Base-by-base conservation (phyloP, 2,113 vertebrate genomes). In the Pomatorhinus ruficollis region DNA sequence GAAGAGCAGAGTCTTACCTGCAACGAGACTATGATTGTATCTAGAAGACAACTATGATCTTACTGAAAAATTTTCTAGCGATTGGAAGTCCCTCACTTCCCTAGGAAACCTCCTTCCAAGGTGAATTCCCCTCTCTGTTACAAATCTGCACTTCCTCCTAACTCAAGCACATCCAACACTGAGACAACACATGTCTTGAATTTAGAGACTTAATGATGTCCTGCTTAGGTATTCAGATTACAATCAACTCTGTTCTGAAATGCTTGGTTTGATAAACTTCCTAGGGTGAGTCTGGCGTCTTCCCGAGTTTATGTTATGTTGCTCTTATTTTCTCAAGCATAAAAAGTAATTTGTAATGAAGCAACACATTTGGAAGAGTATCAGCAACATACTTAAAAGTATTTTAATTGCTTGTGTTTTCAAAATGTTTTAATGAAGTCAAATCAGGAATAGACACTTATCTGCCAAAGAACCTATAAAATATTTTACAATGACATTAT, bases 401-500 rank as follows among this genome's bases (percentile, higher is more conserved):
- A 84, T 70, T 80, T 90, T 61, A 89, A 93, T 97, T 93, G 61
- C 69, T 39, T 88, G 31, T 59, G 42, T 87, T 83, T 92, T 91
- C 87, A 93, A 91, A 79, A 88, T 0, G 22, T 91, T 83, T 68
- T 95, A 97, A 93, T 87, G 93, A 89, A 97, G 49, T 92, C 72
- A 95, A n/a, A 94, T 92, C 40, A 95, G 40, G 59, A 93, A 93
- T 11, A 97, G 77, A 84, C 59, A 90, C 61, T 90, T 80, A 75
- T 96, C 71, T 89, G 83, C 77, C 80, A 89, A 94, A 92, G 77
- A 87, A 84, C 30, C 57, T 79, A 84, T 91, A 93, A 90, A 79
- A 76, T 72, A 96, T 81, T 96, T 97, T 77, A 96, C 64, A 94
- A 89, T 68, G 53, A 64, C 19, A 94, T 60, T 83, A 57, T 84